Evolutionary conservation across 1,140 invertebrate species (phyloP).

Genomic region (Diprion similis): DNA sequence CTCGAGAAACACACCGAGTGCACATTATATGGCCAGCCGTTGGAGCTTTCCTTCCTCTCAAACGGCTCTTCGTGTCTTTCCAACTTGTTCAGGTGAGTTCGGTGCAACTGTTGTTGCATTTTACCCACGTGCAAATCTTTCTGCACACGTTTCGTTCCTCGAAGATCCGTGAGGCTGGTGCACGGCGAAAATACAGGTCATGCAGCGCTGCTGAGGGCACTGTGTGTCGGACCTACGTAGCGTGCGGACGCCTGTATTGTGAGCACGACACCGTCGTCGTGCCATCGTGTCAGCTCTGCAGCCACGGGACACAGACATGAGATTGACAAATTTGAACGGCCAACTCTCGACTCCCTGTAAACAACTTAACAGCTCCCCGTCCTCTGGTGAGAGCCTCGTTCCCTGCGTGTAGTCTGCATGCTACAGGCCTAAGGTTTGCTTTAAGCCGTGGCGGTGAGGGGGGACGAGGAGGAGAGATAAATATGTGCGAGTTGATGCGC

Average conservation of each 20-base stretch:
- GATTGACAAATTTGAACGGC: slow-evolving; percentile 5
- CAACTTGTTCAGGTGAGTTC: no score
- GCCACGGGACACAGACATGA: neutral
- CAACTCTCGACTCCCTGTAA: neutral
- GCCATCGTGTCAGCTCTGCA: no score
- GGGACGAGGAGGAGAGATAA: neutral
- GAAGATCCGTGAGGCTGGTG: neutral
- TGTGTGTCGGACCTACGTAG: no score
- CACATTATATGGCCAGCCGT: no score
- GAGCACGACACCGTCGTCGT: no score
- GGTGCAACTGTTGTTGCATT: no score
- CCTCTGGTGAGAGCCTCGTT: neutral
- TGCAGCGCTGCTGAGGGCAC: no score
- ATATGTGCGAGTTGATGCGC: neutral
- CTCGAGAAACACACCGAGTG: no score
- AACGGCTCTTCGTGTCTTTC: no score
- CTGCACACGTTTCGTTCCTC: neutral
- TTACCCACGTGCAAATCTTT: neutral
- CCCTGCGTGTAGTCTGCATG: neutral
- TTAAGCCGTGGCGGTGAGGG: neutral
- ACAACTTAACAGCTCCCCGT: neutral
- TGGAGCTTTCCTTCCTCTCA: no score
- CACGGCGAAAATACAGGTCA: neutral
- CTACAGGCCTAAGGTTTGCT: neutral
- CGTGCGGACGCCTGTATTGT: no score